Percentiles rank a stretch among this genome's conserved stretches.
Evolutionary conservation across 2,888 invertebrate species (phyloP).

Genomic region (Azorinus chamasolen): DNA sequence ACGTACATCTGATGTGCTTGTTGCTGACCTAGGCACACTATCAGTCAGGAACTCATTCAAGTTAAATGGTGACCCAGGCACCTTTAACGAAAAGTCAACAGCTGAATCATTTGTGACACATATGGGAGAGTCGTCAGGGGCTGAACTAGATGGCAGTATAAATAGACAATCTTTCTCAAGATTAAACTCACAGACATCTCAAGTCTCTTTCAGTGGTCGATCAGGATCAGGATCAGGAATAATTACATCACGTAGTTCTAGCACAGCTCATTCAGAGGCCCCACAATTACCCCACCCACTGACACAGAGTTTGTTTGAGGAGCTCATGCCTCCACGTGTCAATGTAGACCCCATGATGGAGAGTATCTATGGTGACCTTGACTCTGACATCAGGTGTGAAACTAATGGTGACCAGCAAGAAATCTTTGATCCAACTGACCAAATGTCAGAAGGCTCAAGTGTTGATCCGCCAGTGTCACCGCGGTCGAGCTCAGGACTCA

Average conservation of each 20-base stretch:
- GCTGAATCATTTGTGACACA: constrained; percentile 15
- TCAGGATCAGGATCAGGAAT: constrained; percentile 17
- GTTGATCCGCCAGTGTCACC: constrained; percentile 68
- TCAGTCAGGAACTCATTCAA: constrained; percentile 92
- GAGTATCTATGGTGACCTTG: constrained; percentile 84
- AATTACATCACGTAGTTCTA: constrained; percentile 14
- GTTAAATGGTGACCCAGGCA: constrained; percentile 82
- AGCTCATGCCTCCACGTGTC: constrained; percentile 64
- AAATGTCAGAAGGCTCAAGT: constrained; percentile 62
- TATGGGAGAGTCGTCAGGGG: constrained; percentile 8
- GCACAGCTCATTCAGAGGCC: constrained; percentile 15
- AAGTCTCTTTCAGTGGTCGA: constrained; percentile 16
- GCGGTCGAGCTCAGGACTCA: constrained; percentile 22
- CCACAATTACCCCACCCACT: constrained; percentile 50
- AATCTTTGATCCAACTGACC: constrained; percentile 60
- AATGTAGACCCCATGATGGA: constrained; percentile 80
- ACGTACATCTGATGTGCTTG: constrained; percentile 91
- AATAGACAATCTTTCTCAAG: constrained; percentile 10
- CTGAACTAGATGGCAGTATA: background rate
- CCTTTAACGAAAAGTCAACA: constrained; percentile 60
- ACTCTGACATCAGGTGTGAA: constrained; percentile 75
- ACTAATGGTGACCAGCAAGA: constrained; percentile 33
- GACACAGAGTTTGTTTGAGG: constrained; percentile 75
- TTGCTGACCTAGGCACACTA: constrained; percentile 93
- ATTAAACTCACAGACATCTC: constrained; percentile 36